Conservation (phyloP, 2,113 vertebrate species). For the Lagopus muta region DNA sequence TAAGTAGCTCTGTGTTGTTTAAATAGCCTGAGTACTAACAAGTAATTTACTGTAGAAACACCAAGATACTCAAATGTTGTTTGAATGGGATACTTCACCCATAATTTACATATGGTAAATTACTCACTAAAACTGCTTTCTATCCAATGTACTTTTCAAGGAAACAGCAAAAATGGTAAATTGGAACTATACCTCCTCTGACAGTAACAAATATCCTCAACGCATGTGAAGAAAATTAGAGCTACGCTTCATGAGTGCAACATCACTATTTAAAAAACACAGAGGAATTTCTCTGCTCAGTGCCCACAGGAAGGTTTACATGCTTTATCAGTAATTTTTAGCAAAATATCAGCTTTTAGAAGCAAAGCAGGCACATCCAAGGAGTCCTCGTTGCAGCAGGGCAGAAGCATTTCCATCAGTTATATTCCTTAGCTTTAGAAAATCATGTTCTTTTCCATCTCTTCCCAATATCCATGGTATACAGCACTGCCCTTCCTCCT, state of each 20-base stretch:
- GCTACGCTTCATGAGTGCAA: background rate
- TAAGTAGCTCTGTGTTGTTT: background rate
- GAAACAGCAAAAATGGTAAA: background rate
- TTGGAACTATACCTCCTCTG: background rate
- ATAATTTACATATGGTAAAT: slow-evolving; percentile 19
- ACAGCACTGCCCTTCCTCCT: background rate
- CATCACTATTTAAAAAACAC: background rate
- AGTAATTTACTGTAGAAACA: slow-evolving; percentile 42
- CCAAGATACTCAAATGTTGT: slow-evolving; percentile 21
- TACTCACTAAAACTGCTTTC: slow-evolving; percentile 7
- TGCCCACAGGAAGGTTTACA: background rate
- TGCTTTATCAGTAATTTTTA: background rate
- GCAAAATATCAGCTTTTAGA: background rate
- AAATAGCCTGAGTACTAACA: slow-evolving; percentile 2
- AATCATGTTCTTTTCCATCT: background rate
- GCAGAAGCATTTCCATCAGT: background rate
- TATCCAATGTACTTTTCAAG: background rate
- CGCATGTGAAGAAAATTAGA: background rate
- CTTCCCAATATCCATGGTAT: background rate
- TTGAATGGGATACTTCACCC: background rate
- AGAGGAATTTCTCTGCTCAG: background rate
- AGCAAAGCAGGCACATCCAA: background rate
- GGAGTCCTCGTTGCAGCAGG: background rate
- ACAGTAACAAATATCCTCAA: background rate
- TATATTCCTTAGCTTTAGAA: background rate